Conservation (phyloP, 2,888 invertebrate species). For the Apoda limacodes region DNA sequence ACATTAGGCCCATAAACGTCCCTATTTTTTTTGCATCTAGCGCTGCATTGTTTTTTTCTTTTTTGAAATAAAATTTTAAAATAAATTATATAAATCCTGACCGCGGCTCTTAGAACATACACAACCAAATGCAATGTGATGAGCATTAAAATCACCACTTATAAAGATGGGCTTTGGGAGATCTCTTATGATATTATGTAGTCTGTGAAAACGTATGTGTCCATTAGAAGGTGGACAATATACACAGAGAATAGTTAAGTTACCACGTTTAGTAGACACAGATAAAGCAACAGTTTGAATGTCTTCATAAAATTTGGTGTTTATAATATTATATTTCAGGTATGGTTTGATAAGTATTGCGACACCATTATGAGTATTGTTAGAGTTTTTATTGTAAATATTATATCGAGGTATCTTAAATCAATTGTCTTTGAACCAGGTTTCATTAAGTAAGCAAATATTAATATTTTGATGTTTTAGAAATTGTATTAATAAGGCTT, state of each 20-base stretch:
- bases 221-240: conserved; percentile 5
- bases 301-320: too few relatives aligned
- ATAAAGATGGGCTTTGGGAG: conserved; percentile 4
- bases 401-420: conserved; percentile 5
- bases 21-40: too few relatives aligned
- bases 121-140: conserved; percentile 5
- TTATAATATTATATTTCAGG: too few relatives aligned
- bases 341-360: background rate
- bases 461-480: conserved; percentile 9
- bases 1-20: too few relatives aligned
- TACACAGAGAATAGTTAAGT: background rate
- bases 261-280: background rate
- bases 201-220: conserved; percentile 2
- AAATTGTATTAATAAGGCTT: conserved; percentile 7
- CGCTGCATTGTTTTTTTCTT: too few relatives aligned
- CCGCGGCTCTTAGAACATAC: too few relatives aligned
- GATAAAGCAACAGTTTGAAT: too few relatives aligned
- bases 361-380: conserved; percentile 2
- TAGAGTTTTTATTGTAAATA: conserved; percentile 3
- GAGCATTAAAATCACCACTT: conserved; percentile 3
- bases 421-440: conserved; percentile 8
- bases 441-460: conserved; percentile 12
- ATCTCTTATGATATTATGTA: conserved; percentile 1
- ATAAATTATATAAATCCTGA: too few relatives aligned
- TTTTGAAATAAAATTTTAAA: too few relatives aligned